Evolutionary conservation across 2,888 invertebrate species (phyloP).

Genomic region (Trichacis sp.): DNA sequence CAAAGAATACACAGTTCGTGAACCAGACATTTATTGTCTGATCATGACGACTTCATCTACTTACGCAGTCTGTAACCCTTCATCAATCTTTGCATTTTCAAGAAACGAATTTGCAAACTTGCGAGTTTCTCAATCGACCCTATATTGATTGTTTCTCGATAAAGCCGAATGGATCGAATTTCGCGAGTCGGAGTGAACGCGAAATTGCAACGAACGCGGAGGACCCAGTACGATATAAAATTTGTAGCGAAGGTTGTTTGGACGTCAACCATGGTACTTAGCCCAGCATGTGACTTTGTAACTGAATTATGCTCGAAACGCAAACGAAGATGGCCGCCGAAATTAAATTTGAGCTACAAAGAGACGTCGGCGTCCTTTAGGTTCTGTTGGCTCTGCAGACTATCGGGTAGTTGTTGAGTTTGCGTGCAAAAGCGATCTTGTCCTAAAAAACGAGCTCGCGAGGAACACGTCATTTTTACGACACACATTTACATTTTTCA

Average conservation of each 20-base stretch:
- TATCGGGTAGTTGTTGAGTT: conserved; percentile 31
- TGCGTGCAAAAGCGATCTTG: conserved; percentile 38
- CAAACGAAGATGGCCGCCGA: conserved; percentile 55
- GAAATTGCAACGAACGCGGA: neutral
- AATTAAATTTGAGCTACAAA: conserved; percentile 62
- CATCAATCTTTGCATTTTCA: too few species aligned
- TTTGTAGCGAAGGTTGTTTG: conserved; percentile 41
- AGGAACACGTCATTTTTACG: conserved; percentile 11
- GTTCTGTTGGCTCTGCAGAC: conserved; percentile 34
- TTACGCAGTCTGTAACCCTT: too few species aligned
- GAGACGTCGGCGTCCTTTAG: conserved; percentile 56
- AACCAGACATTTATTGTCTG: too few species aligned
- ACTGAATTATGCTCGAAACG: conserved; percentile 55
- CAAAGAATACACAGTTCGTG: too few species aligned
- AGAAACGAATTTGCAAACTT: too few species aligned
- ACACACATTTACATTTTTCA: neutral
- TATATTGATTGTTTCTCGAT: too few species aligned
- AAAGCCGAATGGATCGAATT: too few species aligned
- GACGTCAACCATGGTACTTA: conserved; percentile 58
- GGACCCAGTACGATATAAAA: conserved; percentile 13
- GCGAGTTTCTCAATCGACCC: too few species aligned
- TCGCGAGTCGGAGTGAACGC: neutral
- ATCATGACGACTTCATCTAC: too few species aligned
- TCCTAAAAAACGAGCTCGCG: conserved; percentile 27
- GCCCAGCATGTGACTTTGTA: conserved; percentile 62